phyloP scores from a whole-genome alignment of 2,888 invertebrate species.

The Cynaeus angustus region DNA sequence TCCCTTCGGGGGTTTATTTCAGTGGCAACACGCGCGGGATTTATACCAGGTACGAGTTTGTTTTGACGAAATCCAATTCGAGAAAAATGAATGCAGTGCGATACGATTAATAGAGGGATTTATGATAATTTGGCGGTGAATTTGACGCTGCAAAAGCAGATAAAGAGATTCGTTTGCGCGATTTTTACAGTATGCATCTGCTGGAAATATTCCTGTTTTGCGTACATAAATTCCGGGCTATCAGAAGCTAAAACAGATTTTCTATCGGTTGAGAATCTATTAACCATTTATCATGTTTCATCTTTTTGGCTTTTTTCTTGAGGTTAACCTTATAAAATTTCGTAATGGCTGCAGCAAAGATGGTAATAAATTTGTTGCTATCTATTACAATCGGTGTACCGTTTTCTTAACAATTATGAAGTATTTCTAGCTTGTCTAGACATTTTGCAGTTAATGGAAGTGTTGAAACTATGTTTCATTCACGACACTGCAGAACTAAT shows the following conservation, averaged over 20 bases:
- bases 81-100: too few relatives aligned
- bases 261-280: not conserved
- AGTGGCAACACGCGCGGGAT: conserved; percentile 11
- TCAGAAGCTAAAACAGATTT: not conserved
- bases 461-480: too few relatives aligned
- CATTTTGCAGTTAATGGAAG: too few relatives aligned
- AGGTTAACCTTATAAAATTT: not conserved
- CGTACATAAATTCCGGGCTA: not conserved
- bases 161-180: not conserved
- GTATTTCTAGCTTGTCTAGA: too few relatives aligned
- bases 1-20: conserved; percentile 27
- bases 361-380: too few relatives aligned
- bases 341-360: not conserved
- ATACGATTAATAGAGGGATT: too few relatives aligned
- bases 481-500: too few relatives aligned
- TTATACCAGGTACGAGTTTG: not conserved
- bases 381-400: too few relatives aligned
- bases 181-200: too few relatives aligned
- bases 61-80: not conserved
- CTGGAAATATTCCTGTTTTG: not conserved
- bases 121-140: not conserved
- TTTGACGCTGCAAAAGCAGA: not conserved
- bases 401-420: too few relatives aligned
- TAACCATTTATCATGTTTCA: not conserved
- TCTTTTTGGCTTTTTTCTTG: not conserved